Evolutionary conservation across 2,113 vertebrate genomes (phyloP), one percentile per base, ranked within the genome.

Genomic region (Peromyscus polionotus): DNA sequence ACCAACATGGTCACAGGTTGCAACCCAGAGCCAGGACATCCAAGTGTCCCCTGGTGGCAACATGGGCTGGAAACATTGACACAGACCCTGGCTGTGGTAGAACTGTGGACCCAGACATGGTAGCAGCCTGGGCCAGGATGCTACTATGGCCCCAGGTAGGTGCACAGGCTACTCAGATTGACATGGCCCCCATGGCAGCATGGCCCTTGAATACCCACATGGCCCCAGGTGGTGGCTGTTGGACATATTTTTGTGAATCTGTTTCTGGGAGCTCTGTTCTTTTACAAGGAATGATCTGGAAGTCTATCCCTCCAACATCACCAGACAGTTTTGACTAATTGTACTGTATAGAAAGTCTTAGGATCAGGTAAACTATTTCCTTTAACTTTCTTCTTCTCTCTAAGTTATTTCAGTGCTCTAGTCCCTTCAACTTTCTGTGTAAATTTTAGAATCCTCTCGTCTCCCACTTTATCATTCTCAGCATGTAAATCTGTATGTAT

Each of bases 361-460:
- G 89, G 70, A 88, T 93, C 45, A 65, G 67, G 22, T 63, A 94
- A 45, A 86, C 16, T 22, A 39, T 86, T 97, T 86, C 24, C 26
- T 85, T 76, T 39, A 88, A 81, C 28, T 75, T 68, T 94, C 61
- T 90, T 76, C 24, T 90, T 90, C 16, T 91, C 77, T 36, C 0
- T 51, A 87, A 83, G 45, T 61, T 63, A 20, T 93, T 88, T 91
- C 68, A 90, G 22, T 36, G 28, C 63, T 86, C 36, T 79, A 93
- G 70, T 80, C 80, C 54, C 2, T 59, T 95, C 85, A 81, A 39
- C 13, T 24, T 22, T 90, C 9, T 57, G 33, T 77, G 86, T 76
- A 83, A 26, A 77, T 63, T 90, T 95, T 83, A 76, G 10, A 87
- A 75, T 90, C 80, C 59, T 72, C 33, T 87, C 81, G 4, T 93